phyloP scores from a whole-genome alignment of 2,797 vertebrate species.

The Hozukius guyotensis region DNA sequence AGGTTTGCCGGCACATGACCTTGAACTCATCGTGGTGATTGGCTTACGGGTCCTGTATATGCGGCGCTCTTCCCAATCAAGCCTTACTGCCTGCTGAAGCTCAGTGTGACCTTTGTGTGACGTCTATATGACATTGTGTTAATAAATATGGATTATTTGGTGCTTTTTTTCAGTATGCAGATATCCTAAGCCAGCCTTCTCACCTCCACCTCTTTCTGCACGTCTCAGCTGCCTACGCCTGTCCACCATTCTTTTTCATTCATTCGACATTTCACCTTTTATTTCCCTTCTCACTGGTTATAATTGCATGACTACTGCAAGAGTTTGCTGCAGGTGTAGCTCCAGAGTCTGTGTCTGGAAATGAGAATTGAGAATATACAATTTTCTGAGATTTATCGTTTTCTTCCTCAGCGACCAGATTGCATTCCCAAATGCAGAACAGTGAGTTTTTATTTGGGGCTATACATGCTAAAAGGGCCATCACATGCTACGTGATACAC shows the following conservation, averaged over 20 bases:
- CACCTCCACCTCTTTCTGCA: background rate
- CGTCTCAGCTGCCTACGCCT: background rate
- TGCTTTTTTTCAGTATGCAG: background rate
- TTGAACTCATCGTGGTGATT: slow-evolving; percentile 21
- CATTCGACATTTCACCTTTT: slow-evolving; percentile 16
- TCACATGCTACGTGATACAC: too few relatives aligned
- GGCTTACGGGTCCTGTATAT: slow-evolving; percentile 5
- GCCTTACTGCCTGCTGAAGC: background rate
- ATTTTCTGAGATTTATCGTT: background rate
- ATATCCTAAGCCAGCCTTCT: background rate
- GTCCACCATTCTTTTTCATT: background rate
- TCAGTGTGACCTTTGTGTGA: slow-evolving; percentile 1
- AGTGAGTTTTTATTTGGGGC: background rate
- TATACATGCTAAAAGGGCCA: background rate
- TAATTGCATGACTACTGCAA: background rate
- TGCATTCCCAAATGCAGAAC: background rate
- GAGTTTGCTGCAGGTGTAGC: background rate
- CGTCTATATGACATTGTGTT: background rate
- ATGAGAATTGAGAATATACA: background rate
- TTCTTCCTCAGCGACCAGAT: background rate
- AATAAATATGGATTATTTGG: background rate
- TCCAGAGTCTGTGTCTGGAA: background rate
- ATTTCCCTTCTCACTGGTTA: background rate
- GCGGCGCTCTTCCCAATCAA: slow-evolving; percentile 4
- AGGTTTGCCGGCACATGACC: slow-evolving; percentile 28